Conservation (phyloP, 2,888 invertebrate species). For the Tenthredo notha region DNA sequence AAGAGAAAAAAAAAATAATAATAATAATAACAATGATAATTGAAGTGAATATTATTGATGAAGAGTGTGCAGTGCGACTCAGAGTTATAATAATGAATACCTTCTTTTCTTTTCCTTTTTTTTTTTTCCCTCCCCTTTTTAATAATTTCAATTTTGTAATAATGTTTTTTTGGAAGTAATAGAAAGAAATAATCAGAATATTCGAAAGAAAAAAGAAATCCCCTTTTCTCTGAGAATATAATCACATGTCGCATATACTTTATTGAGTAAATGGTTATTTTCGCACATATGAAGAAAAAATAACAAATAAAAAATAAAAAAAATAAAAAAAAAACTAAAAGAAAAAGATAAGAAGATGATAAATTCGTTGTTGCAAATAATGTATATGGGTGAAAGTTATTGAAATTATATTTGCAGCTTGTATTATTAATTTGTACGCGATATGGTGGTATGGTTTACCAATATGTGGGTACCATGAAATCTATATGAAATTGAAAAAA, state of each 20-base stretch:
- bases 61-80: neutral
- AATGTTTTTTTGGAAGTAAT: neutral
- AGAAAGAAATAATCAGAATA: neutral
- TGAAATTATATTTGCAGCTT: neutral
- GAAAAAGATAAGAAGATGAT: neutral
- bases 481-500: neutral
- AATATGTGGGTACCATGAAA: neutral
- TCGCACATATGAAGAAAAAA: neutral
- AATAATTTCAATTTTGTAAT: neutral
- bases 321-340: neutral
- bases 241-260: neutral
- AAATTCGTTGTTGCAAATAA: neutral
- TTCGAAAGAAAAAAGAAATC: neutral
- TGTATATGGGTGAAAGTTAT: neutral
- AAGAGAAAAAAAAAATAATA: neutral
- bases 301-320: too few relatives aligned
- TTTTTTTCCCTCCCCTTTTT: neutral
- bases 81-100: neutral
- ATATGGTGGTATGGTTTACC: neutral
- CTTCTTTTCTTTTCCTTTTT: neutral
- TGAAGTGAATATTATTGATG: neutral
- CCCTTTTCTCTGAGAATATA: neutral
- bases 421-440: neutral
- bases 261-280: neutral
- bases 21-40: neutral